Percentiles rank a stretch among this genome's conserved stretches.
These are phyloP conservation scores for Uloborus plumipes DNA, from an alignment of 2,888 invertebrate species.

Conservation along the genomic window DNA sequence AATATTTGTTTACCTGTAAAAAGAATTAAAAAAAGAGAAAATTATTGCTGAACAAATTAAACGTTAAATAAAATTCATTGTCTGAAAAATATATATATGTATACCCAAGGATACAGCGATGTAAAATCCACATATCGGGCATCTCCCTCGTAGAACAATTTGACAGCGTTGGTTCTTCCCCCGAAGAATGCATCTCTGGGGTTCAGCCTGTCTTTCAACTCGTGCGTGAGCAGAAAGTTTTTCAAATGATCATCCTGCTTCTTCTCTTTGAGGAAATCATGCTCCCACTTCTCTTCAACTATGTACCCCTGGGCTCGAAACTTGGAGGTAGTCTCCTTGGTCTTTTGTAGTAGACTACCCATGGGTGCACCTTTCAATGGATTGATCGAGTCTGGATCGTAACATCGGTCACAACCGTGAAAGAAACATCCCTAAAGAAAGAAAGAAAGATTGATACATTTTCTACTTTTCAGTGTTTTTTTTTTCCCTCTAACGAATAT, in stretches of 20 bases:
- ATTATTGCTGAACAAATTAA: neutral
- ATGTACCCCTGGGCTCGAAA: constrained; percentile 47
- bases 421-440: constrained; percentile 18
- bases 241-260: constrained; percentile 12
- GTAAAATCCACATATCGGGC: constrained; percentile 67
- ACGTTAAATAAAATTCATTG: neutral
- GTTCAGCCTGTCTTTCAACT: constrained; percentile 64
- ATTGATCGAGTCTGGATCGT: neutral
- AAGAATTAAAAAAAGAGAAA: neutral
- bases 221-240: constrained; percentile 2
- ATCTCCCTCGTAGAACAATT: constrained; percentile 65
- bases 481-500: neutral
- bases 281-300: constrained; percentile 66
- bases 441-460: neutral
- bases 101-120: constrained; percentile 68
- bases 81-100: constrained; percentile 60
- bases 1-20: neutral
- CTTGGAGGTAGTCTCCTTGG: constrained; percentile 9
- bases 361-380: constrained; percentile 29
- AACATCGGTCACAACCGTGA: constrained; percentile 9
- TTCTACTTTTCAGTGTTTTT: neutral
- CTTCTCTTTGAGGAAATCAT: constrained; percentile 64
- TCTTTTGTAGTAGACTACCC: constrained; percentile 44
- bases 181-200: constrained; percentile 68
- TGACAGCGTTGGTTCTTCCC: constrained; percentile 67